Evolutionary conservation across 1,140 invertebrate genomes (phyloP).

Genomic region (Temnothorax nylanderi): DNA sequence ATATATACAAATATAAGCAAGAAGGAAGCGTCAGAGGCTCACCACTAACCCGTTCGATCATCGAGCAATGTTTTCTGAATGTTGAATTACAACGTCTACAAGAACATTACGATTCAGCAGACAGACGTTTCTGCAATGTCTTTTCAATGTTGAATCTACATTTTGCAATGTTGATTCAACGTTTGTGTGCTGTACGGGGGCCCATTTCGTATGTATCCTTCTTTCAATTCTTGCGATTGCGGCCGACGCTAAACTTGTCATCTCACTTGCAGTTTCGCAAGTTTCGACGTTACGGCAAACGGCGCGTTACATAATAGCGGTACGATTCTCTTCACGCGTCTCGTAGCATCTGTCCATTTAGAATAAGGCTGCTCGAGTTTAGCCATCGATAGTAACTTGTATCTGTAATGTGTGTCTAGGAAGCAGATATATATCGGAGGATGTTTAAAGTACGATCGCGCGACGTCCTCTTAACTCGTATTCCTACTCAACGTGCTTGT

Average conservation of each 20-base stretch:
- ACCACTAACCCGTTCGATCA: no score
- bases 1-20: no score
- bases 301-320: neutral
- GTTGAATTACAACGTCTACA: no score
- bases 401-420: constrained; percentile 5
- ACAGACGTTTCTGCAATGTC: no score
- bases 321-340: neutral
- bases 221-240: neutral
- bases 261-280: constrained; percentile 27
- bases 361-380: constrained; percentile 16
- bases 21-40: no score
- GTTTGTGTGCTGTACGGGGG: no score
- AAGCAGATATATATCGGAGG: neutral
- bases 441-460: neutral
- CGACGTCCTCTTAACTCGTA: neutral
- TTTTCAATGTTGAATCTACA: no score
- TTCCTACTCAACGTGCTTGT: neutral
- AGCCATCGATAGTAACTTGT: neutral
- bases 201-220: constrained; percentile 60
- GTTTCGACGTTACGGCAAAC: neutral
- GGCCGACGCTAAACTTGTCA: no score
- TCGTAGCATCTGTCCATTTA: constrained; percentile 12
- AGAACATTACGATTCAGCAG: no score
- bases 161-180: no score
- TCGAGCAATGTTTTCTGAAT: no score